Percentiles rank a stretch among this genome's conserved stretches.
Conservation (phyloP, 2,113 vertebrate species). For the Festucalex cinctus region DNA sequence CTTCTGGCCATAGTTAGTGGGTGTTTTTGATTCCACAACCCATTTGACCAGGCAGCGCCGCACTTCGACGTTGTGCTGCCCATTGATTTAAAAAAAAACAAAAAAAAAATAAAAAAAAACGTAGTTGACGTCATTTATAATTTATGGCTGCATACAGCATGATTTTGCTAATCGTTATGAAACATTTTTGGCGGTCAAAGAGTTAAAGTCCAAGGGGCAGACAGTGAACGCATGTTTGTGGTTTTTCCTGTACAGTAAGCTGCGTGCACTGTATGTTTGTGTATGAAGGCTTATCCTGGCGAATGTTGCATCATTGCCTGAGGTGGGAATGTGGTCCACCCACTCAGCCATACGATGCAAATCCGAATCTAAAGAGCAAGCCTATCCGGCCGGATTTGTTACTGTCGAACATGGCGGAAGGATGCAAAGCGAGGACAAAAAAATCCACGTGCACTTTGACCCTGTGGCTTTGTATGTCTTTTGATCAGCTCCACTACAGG, state of each 20-base stretch:
- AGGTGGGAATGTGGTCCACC: constrained; percentile 48
- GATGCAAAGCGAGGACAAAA: constrained; percentile 55
- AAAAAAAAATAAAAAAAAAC: too few species aligned
- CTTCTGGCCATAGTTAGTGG: too few species aligned
- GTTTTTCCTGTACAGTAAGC: constrained; percentile 23
- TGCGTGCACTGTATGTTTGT: constrained; percentile 12
- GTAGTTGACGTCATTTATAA: too few species aligned
- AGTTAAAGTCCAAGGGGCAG: not conserved
- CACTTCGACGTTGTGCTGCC: too few species aligned
- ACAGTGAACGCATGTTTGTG: constrained; percentile 8
- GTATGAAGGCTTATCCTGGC: constrained; percentile 17
- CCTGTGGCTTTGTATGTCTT: constrained; percentile 34
- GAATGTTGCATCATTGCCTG: constrained; percentile 46
- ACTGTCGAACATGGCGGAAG: constrained; percentile 49
- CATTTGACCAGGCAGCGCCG: too few species aligned
- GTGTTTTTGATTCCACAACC: too few species aligned
- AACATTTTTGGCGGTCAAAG: too few species aligned
- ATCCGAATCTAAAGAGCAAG: constrained; percentile 61
- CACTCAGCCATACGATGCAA: constrained; percentile 54
- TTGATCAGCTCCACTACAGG: constrained; percentile 24
- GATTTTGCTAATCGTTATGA: too few species aligned
- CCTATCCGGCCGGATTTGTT: constrained; percentile 69
- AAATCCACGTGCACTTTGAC: constrained; percentile 22
- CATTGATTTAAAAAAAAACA: too few species aligned
- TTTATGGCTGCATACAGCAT: too few species aligned